Base-by-base conservation (phyloP, 2,797 vertebrate species). In the Spatula versicolor region DNA sequence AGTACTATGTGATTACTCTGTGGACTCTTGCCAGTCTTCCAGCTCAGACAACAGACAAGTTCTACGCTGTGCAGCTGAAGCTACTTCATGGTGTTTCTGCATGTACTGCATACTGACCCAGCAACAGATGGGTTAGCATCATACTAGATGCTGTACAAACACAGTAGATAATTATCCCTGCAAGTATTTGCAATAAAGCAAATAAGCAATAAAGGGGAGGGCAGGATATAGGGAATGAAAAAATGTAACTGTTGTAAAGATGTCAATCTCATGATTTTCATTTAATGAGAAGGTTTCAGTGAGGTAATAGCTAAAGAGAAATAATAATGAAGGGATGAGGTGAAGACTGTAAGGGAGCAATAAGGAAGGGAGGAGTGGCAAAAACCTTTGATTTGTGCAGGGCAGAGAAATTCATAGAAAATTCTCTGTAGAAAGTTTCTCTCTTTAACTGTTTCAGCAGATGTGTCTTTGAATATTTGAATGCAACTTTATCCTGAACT, bases 21-120 rank as follows among this genome's bases (percentile, higher is more conserved):
- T 37, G 81, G 80, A 93, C 79, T 92, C 74, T 82, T 7, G 83
- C 85, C 96, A 96, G 91, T 50, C 84, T 93, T 86, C 81, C 66
- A 68, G 90, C 74, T 94, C 87, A 94, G 93, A 80, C 66, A 91
- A 80, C 69, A 71, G 37, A 88, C 48, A 88, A 86, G 75, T 87
- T 86, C 52, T 35, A 43, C 0, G 1, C 52, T 58, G 81, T 52
- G 89, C 66, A 69, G 68, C 7, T 80, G 81, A 86, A 93, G 60
- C 76, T 86, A 95, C 90, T 93, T 83, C 19, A 58, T 62, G 6
- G 0, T 22, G 22, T 73, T 96, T 89, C 46, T 87, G 41, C 41
- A 72, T 25, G 68, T 22, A 46, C 33, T 87, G 58, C 19, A 13
- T 80, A 58, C 0, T 35, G 45, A 88, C 8, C 43, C 68, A 83